Base-by-base conservation (phyloP, 1,140 invertebrate genomes). In the Amphibalanus amphitrite region DNA sequence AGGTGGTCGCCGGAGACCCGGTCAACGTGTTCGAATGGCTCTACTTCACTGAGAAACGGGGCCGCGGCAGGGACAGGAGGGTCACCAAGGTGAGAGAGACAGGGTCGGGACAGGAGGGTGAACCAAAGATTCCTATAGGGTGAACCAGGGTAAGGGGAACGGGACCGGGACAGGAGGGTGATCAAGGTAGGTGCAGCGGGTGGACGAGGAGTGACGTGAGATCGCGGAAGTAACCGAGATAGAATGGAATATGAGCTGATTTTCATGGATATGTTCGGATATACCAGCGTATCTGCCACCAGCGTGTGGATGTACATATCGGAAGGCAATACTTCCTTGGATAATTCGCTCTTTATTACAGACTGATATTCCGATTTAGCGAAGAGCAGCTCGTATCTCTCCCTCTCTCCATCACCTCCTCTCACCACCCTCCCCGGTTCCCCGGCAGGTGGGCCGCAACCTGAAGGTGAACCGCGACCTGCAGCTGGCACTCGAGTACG, bases 1-100 rank as follows among this genome's bases (percentile, higher is more conserved):
- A 93, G 80, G 88, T 95, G 30, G 90, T n/a, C n/a, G n/a, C 89
- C 25, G 90, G 91, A 0, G 92, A 95, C 77, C 81, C 95, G 29
- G 90, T 93, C 0, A 97, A 97, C 78, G 84, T 92, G 72, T 91
- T 97, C 74, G 93, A 97, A 81, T 97, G 95, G 94, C 84, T 92
- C 65, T 97, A 96, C 79, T 93, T 92, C 79, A 81, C 91, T 28
- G 74, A 76, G 47, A 71, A 33, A 17, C 38, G 29, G 26, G 67
- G 13, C 13, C 6, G 47, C 6, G 47, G 47, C 6, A 8, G 47
- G 10, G 47, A 20, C 47, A 59, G 47, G 47, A 59, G 47, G 47
- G 20, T 59, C 6, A 20, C 47, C 6, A 59, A 59, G 47, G 47
- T 59, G 47, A 59, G 47, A n/a, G n/a, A n/a, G n/a, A n/a, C n/a